Evolutionary conservation across 1,140 invertebrate species (phyloP).

Genomic region (Diorhabda carinulata): DNA sequence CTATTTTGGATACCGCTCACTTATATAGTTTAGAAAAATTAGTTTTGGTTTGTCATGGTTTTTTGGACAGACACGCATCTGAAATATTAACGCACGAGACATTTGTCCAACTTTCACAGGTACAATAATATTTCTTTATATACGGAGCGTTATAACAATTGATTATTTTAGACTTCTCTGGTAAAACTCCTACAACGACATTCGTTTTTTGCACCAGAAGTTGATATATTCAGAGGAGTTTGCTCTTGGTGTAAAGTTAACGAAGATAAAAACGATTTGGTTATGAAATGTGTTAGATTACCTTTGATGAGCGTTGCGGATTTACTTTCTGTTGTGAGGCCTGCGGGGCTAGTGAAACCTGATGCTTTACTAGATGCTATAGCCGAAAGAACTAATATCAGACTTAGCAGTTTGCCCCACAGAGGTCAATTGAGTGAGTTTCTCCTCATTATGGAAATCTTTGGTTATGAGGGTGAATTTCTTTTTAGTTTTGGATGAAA

Average conservation of each 20-base stretch:
- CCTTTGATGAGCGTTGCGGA: slow-evolving; percentile 84
- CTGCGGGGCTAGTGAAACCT: slow-evolving; percentile 77
- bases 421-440: slow-evolving; percentile 68
- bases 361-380: slow-evolving; percentile 94
- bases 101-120: slow-evolving; percentile 80
- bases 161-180: slow-evolving; percentile 60
- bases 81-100: slow-evolving; percentile 80
- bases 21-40: slow-evolving; percentile 59
- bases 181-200: slow-evolving; percentile 84
- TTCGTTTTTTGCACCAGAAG: slow-evolving; percentile 94
- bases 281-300: slow-evolving; percentile 69
- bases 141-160: not conserved
- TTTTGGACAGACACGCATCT: slow-evolving; percentile 83
- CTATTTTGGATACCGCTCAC: slow-evolving; percentile 85
- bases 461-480: slow-evolving; percentile 15
- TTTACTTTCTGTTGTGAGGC: slow-evolving; percentile 81
- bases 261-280: slow-evolving; percentile 50
- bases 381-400: slow-evolving; percentile 71
- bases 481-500: slow-evolving; percentile 77
- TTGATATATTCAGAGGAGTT: slow-evolving; percentile 90
- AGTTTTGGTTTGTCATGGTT: slow-evolving; percentile 68
- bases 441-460: no score
- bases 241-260: slow-evolving; percentile 79
- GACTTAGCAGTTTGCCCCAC: slow-evolving; percentile 75
- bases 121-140: slow-evolving; percentile 43